A percentile compares a stretch with the other conserved stretches of the same genome.
Conservation (phyloP, 2,113 vertebrate species). For the Oceanites oceanicus region DNA sequence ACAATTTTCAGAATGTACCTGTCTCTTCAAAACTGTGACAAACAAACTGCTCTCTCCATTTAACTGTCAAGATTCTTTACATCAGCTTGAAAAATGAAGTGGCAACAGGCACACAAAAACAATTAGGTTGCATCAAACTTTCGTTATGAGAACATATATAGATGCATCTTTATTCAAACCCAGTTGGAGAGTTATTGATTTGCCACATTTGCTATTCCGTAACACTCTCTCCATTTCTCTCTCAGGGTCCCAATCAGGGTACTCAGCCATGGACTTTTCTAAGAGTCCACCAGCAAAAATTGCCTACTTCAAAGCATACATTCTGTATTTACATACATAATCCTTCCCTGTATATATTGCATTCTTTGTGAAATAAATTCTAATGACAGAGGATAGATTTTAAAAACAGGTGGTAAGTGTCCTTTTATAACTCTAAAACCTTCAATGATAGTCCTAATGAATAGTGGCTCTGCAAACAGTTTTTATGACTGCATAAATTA, state of each 20-base stretch:
- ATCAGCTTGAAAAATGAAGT: neutral
- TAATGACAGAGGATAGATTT: neutral
- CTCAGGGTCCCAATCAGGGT: neutral
- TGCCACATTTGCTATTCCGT: neutral
- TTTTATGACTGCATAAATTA: neutral
- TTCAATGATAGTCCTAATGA: neutral
- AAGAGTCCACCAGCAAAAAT: neutral
- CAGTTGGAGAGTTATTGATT: neutral
- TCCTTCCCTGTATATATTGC: neutral
- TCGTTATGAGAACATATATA: neutral
- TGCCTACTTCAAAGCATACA: neutral
- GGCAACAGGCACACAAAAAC: neutral
- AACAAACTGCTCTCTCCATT: neutral
- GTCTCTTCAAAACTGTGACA: neutral
- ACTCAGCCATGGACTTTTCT: neutral
- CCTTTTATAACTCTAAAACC: neutral
- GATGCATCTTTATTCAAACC: neutral
- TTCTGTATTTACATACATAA: neutral
- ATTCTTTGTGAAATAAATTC: neutral
- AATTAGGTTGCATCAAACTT: neutral
- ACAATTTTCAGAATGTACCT: rapidly evolving
- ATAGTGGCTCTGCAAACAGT: neutral
- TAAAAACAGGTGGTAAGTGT: neutral
- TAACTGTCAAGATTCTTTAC: neutral
- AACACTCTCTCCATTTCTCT: neutral